Evolutionary conservation across 35 echinoderm and acorn worm genomes (phyloP).

Genomic region (Nesometra sesokonis): DNA sequence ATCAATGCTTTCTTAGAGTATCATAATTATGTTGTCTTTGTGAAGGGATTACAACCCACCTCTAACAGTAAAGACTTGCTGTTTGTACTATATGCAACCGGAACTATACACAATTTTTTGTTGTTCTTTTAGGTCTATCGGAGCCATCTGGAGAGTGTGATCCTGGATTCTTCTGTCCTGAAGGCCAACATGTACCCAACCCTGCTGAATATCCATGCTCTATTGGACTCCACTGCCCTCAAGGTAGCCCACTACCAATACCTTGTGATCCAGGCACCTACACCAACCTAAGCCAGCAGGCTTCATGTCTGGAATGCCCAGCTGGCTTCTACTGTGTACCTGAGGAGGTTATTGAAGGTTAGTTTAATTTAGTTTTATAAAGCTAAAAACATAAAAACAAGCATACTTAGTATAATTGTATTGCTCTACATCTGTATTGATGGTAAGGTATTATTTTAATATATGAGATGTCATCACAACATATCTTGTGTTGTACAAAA

Average conservation of each 20-base stretch:
- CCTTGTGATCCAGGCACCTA: conserved; percentile 90
- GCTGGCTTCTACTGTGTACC: conserved; percentile 93
- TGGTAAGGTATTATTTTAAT: no score
- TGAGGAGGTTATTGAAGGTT: conserved; percentile 90
- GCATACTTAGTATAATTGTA: no score
- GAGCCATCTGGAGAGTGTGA: conserved; percentile 66
- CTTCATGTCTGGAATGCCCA: conserved; percentile 69
- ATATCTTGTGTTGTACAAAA: no score
- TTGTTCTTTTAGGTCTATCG: conserved; percentile 45
- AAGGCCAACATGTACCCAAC: conserved; percentile 78
- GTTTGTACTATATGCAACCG: no score
- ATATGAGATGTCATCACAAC: no score
- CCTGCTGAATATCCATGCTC: conserved; percentile 69
- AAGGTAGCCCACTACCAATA: conserved; percentile 78
- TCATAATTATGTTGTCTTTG: no score
- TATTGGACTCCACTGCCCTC: conserved; percentile 86
- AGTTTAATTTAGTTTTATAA: not conserved
- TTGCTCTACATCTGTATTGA: no score
- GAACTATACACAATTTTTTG: not conserved
- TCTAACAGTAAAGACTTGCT: no score
- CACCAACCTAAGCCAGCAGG: conserved; percentile 79
- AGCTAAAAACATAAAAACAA: no score
- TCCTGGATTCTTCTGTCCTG: conserved; percentile 77
- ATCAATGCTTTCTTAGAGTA: no score
- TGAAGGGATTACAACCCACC: no score